phyloP scores from a whole-genome alignment of 2,888 invertebrate genomes.

The Eledone cirrhosa region DNA sequence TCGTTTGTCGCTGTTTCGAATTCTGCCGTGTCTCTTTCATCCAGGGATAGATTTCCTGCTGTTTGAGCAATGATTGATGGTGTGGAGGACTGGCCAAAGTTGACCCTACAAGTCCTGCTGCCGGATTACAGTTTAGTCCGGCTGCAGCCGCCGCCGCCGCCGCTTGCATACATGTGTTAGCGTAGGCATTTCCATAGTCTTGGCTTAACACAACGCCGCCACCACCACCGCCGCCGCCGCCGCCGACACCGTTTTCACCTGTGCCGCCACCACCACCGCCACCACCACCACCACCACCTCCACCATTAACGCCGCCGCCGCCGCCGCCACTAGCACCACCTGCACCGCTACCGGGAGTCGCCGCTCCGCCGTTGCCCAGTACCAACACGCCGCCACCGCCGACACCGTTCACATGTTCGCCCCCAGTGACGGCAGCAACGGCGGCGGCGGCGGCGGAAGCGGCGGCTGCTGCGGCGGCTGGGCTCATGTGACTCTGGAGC shows the following conservation, averaged over 20 bases:
- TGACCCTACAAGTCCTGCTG: constrained; percentile 29
- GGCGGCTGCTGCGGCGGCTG: constrained; percentile 35
- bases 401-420: too few relatives aligned
- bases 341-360: constrained; percentile 31
- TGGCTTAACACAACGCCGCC: constrained; percentile 28
- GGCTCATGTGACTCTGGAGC: constrained; percentile 37
- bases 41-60: constrained; percentile 59
- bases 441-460: constrained; percentile 39
- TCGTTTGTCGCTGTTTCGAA: constrained; percentile 45
- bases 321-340: constrained; percentile 16
- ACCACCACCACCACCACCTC: constrained; percentile 22
- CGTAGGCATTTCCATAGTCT: constrained; percentile 40
- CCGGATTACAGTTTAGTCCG: constrained; percentile 39
- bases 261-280: not conserved
- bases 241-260: not conserved
- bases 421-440: too few relatives aligned
- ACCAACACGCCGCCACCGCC: constrained; percentile 32
- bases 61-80: constrained; percentile 30
- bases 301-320: constrained; percentile 27
- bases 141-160: constrained; percentile 33
- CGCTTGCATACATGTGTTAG: constrained; percentile 48
- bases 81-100: constrained; percentile 35
- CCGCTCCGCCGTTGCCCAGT: constrained; percentile 30
- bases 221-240: constrained; percentile 22
- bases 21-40: constrained; percentile 61